Evolutionary conservation across 2,888 invertebrate species (phyloP).

Genomic region (Ametastegia equiseti): DNA sequence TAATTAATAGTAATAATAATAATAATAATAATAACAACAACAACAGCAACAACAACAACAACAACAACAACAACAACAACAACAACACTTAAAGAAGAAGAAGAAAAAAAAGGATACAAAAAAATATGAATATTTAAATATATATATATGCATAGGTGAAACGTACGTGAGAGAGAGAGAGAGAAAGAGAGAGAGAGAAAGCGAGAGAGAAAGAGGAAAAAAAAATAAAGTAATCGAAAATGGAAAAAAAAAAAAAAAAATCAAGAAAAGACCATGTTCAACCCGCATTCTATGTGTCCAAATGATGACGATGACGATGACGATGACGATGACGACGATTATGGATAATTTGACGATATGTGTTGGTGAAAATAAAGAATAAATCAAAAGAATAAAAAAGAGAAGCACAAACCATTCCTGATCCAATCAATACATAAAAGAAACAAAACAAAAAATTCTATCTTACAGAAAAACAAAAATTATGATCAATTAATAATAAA

Average conservation of each 20-base stretch:
- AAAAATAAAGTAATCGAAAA: too few relatives aligned
- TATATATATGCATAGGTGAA: not conserved
- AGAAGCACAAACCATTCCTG: constrained; percentile 13
- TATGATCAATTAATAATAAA: not conserved
- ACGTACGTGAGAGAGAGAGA: not conserved
- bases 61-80: not conserved
- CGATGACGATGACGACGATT: not conserved
- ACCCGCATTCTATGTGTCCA: too few relatives aligned
- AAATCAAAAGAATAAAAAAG: not conserved
- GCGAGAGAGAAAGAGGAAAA: too few relatives aligned
- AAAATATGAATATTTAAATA: not conserved
- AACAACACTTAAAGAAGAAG: too few relatives aligned
- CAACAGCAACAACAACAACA: not conserved
- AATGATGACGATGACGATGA: constrained; percentile 14
- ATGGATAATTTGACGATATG: not conserved
- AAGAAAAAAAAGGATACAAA: not conserved
- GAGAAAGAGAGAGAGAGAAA: too few relatives aligned
- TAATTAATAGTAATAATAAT: too few relatives aligned
- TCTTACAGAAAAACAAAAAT: not conserved
- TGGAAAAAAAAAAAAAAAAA: not conserved
- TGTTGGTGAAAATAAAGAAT: not conserved
- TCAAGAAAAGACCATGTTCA: not conserved
- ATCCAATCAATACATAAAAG: not conserved
- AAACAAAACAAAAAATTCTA: not conserved
- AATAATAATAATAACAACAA: too few relatives aligned